Evolutionary conservation across 2,888 invertebrate species (phyloP), one percentile per base, ranked within the genome.

Genomic region (Mactromeris polynyma): DNA sequence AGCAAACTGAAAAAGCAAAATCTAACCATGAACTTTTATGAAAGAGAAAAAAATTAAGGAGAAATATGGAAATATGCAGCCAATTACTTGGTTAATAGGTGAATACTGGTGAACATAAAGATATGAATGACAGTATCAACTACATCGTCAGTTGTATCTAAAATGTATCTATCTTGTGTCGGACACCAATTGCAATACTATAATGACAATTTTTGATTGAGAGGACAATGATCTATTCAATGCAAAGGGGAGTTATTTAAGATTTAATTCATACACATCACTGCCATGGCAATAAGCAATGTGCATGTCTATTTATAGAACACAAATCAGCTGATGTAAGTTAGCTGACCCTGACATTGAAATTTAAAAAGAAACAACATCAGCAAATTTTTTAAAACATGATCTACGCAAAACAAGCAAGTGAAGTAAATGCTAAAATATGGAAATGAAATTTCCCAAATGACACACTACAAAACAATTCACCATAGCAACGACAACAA

Each of bases 401-500:
- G 46, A 46, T 46, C n/a, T n/a, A 46, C 46, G 46, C 46, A 46
- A 64, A 26, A 3, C 58, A 64, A 64, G 58, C 58, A 64, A 64
- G 58, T 64, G 26, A 64, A 26, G 58, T 26, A n/a, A n/a, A 64
- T 26, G 58, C 58, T 64, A 64, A 64, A 64, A 64, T 64, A 26
- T 9, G 26, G 26, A 64, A 64, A 26, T 64, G 26, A 64, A 64
- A 26, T 64, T 64, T 9, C 58, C n/a, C 33, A 73, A 7, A 36
- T 73, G 73, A 73, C 73, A 73, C 14, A 33, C 73, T 36, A 73
- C 73, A 73, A 73, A 64, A 73, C 73, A 73, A 73, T 14, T 73
- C 31, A 73, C 73, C 36, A 73, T 73, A 73, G 33, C 73, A 73
- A 33, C 58, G 51, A 81, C 81, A 40, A 82, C 82, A 64, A 64